phyloP scores from a whole-genome alignment of 2,797 vertebrate genomes.

The Syngnathus rostellatus region DNA sequence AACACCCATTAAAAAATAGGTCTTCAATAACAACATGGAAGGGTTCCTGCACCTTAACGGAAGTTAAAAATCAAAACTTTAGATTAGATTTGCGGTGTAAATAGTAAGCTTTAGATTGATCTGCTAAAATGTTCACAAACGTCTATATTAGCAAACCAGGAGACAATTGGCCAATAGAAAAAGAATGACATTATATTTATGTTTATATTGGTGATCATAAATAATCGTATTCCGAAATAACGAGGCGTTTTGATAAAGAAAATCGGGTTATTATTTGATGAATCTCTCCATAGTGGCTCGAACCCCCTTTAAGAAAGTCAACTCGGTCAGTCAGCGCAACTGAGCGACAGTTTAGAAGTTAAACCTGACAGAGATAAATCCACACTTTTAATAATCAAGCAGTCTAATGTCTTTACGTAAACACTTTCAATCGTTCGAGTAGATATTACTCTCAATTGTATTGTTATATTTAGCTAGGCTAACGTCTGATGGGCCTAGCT shows the following conservation, averaged over 20 bases:
- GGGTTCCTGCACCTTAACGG: too few species aligned
- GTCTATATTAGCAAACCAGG: neutral
- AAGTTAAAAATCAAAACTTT: too few species aligned
- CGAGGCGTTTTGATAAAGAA: neutral
- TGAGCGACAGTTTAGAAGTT: neutral
- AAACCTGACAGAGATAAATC: too few species aligned
- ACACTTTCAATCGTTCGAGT: too few species aligned
- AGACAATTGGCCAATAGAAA: neutral
- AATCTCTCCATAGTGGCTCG: neutral
- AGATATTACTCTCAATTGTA: neutral
- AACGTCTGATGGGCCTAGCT: slow-evolving; percentile 43
- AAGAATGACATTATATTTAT: neutral
- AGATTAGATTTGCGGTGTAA: neutral
- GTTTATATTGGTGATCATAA: too few species aligned
- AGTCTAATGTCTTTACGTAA: too few species aligned
- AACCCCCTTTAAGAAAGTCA: neutral
- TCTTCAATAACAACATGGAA: neutral
- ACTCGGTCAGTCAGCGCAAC: neutral
- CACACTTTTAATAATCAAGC: neutral
- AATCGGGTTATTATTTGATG: neutral
- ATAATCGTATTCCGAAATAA: neutral
- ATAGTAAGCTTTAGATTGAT: neutral
- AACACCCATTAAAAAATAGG: neutral
- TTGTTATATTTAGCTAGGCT: slow-evolving; percentile 10
- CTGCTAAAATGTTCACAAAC: neutral